These are phyloP conservation scores for Semnornis frantzii DNA, from an alignment of 2,113 vertebrate species.

Conservation along the genomic window DNA sequence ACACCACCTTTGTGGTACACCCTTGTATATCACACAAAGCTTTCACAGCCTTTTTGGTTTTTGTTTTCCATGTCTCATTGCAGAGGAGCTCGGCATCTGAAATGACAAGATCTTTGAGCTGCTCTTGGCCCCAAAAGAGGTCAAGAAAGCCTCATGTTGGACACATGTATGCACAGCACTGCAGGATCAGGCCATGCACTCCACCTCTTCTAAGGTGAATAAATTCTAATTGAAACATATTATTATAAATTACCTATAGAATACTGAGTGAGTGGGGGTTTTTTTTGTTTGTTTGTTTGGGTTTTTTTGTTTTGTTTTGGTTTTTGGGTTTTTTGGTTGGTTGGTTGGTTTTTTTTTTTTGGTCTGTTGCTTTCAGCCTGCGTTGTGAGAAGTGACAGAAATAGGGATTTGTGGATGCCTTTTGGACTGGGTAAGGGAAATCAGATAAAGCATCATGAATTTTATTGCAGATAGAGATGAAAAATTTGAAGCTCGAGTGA, in stretches of 20 bases:
- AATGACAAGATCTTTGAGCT: background rate
- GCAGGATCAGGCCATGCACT: background rate
- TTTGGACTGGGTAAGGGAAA: background rate
- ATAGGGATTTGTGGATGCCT: background rate
- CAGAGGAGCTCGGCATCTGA: background rate
- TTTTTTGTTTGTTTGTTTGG: too few relatives aligned
- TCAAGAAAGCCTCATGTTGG: fast-evolving
- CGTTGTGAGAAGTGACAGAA: background rate
- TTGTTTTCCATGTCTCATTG: fast-evolving
- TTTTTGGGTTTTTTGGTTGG: too few relatives aligned
- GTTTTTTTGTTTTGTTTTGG: too few relatives aligned
- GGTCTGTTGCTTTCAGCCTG: background rate
- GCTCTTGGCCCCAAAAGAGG: background rate
- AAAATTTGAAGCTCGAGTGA: background rate
- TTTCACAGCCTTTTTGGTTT: background rate
- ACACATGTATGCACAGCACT: background rate
- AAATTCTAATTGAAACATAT: background rate
- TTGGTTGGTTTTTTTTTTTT: background rate
- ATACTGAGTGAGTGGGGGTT: background rate
- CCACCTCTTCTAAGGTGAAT: background rate
- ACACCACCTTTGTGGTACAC: background rate
- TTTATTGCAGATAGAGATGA: background rate
- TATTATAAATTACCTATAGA: background rate
- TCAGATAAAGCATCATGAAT: background rate
- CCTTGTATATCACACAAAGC: background rate